Evolutionary conservation across 2,797 vertebrate genomes (phyloP).

Genomic region (Argya squamiceps): DNA sequence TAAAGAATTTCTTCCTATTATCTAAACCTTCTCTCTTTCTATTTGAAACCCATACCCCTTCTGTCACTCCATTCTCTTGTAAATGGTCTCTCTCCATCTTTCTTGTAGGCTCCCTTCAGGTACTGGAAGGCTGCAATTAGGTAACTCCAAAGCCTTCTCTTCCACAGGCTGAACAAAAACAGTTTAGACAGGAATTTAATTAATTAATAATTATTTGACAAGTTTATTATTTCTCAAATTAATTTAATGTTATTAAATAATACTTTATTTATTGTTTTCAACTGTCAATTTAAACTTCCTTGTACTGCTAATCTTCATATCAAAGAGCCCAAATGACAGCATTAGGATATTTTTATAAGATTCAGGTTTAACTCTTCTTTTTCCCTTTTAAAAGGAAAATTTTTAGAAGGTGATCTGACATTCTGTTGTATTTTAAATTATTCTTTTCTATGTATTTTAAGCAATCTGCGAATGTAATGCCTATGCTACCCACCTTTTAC

Average conservation of each 20-base stretch:
- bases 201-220: neutral
- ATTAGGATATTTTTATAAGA: neutral
- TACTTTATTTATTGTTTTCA: neutral
- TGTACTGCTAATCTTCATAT: neutral
- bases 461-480: neutral
- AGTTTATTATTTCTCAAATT: neutral
- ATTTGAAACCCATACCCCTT: neutral
- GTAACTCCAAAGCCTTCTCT: neutral
- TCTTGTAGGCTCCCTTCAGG: neutral
- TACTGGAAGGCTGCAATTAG: neutral
- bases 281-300: neutral
- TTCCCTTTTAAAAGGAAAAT: neutral
- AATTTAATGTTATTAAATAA: neutral
- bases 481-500: constrained; percentile 7
- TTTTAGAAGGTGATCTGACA: neutral
- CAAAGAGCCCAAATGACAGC: neutral
- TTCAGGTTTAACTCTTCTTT: neutral
- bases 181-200: neutral
- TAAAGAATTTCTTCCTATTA: neutral
- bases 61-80: neutral
- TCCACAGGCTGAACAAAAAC: neutral
- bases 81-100: neutral
- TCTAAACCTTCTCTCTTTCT: neutral
- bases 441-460: neutral
- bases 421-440: neutral